These are phyloP conservation scores for Cebus imitator DNA, from an alignment of 2,113 vertebrate species.

Conservation along the genomic window DNA sequence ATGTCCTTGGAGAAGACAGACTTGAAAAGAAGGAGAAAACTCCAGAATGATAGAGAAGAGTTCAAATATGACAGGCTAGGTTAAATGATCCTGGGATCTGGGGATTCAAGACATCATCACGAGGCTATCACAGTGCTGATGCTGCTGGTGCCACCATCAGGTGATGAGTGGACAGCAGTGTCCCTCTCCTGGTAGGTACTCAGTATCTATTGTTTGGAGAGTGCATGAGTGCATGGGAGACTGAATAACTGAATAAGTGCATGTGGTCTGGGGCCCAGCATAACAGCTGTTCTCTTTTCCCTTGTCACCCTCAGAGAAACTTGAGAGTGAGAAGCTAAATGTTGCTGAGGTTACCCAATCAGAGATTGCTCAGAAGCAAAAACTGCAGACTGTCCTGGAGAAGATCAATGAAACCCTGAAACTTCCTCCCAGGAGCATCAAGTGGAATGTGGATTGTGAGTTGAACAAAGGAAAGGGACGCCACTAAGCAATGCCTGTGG, in stretches of 20 bases:
- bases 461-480: constrained; percentile 9
- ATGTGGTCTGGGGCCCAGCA: neutral
- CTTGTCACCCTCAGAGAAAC: constrained; percentile 85
- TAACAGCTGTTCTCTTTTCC: constrained; percentile 53
- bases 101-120: neutral
- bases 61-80: neutral
- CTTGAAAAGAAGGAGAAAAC: neutral
- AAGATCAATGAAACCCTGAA: constrained; percentile 94
- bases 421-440: constrained; percentile 90
- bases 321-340: constrained; percentile 92
- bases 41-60: neutral
- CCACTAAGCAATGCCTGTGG: neutral
- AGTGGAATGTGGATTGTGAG: constrained; percentile 94
- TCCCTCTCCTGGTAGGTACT: no score
- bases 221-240: neutral
- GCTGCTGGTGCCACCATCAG: no score
- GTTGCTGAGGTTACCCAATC: constrained; percentile 94
- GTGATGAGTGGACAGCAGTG: neutral
- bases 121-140: neutral
- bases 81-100: neutral
- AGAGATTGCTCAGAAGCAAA: constrained; percentile 94
- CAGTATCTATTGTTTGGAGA: neutral
- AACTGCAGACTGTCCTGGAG: constrained; percentile 92
- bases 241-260: neutral
- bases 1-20: neutral